Conservation (phyloP, 2,797 vertebrate species). For the Myiothlypis coronata region DNA sequence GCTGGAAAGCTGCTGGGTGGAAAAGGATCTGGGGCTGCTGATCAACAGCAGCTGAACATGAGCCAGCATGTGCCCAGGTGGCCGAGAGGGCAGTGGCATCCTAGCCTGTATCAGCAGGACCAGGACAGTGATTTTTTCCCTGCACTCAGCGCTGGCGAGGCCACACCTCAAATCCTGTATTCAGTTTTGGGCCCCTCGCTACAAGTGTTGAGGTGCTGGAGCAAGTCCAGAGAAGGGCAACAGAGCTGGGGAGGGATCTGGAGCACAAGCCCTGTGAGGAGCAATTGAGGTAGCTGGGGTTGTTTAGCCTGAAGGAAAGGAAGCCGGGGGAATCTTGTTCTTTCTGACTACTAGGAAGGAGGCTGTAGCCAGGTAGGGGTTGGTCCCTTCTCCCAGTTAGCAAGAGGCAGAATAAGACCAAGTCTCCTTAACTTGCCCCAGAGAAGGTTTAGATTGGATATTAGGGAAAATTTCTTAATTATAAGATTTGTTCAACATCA, state of each 20-base stretch:
- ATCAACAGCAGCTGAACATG: neutral
- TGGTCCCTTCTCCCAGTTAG: neutral
- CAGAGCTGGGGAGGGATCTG: neutral
- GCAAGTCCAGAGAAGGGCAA: neutral
- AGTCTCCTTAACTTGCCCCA: neutral
- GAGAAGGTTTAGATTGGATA: neutral
- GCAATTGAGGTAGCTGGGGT: neutral
- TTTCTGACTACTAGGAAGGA: accelerated
- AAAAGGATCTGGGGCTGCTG: neutral
- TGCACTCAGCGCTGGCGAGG: accelerated
- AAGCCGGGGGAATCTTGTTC: neutral
- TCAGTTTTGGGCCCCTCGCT: neutral
- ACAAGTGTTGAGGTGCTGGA: neutral
- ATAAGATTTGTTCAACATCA: neutral
- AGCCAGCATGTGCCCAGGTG: neutral
- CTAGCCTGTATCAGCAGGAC: neutral
- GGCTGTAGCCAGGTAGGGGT: neutral
- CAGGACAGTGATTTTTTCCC: neutral
- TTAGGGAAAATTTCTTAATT: neutral
- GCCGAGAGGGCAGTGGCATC: neutral
- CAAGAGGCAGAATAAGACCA: neutral
- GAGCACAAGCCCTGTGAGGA: neutral
- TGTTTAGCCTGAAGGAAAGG: neutral
- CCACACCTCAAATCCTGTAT: neutral
- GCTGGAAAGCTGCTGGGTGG: accelerated